Percentiles rank a stretch among this genome's conserved stretches.
Conservation (phyloP, 2,888 invertebrate species). For the Amphipoea lucens region DNA sequence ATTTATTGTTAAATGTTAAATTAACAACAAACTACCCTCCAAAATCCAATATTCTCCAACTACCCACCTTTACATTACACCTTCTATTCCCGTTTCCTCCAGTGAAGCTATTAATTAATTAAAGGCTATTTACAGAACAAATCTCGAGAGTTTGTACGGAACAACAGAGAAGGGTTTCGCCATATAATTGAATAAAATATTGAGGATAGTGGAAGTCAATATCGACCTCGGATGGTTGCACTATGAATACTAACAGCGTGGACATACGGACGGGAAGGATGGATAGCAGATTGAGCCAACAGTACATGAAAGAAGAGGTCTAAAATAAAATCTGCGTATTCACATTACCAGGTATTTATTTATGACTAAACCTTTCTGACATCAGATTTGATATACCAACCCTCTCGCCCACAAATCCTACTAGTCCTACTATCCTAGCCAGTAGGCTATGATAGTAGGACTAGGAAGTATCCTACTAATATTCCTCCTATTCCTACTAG, state of each 20-base stretch:
- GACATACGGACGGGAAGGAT: conserved; percentile 39
- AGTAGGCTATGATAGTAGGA: too few species aligned
- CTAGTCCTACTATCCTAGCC: too few species aligned
- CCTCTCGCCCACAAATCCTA: not conserved
- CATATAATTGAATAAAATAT: conserved; percentile 87
- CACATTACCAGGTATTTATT: not conserved
- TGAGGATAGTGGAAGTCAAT: conserved; percentile 75
- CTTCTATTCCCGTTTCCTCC: not conserved
- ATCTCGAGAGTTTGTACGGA: conserved; percentile 49
- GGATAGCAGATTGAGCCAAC: not conserved
- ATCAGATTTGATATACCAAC: not conserved
- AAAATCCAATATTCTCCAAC: conserved; percentile 16
- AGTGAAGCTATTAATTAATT: conserved; percentile 54
- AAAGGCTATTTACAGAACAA: conserved; percentile 52
- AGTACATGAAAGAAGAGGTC: not conserved
- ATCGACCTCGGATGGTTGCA: conserved; percentile 56
- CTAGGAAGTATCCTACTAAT: too few species aligned
- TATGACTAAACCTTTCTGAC: not conserved
- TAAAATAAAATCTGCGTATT: not conserved
- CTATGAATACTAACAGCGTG: conserved; percentile 62
- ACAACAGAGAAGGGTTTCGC: conserved; percentile 76
- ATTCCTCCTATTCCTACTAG: too few species aligned
- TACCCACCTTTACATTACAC: conserved; percentile 19
- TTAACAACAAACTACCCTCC: conserved; percentile 9
- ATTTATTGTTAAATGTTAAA: not conserved